These are phyloP conservation scores for Lethenteron reissneri DNA, from an alignment of 2,113 vertebrate species.

Conservation along the genomic window DNA sequence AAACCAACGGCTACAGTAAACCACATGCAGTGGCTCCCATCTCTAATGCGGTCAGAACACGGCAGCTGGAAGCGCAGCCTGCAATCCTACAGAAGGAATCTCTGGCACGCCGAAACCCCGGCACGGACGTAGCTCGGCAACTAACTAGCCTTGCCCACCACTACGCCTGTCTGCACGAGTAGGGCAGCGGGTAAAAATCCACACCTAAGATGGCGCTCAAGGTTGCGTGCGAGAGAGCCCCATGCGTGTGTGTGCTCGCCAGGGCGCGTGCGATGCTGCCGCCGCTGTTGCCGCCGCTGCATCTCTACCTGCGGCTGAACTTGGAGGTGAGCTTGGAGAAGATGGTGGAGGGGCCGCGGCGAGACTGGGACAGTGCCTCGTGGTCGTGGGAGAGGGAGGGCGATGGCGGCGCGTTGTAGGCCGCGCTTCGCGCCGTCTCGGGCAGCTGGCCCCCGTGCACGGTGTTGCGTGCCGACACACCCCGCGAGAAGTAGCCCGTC, in stretches of 20 bases:
- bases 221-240: neutral
- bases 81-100: too few species aligned
- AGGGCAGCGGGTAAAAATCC: neutral
- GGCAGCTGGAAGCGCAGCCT: too few species aligned
- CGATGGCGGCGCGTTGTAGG: slow-evolving; percentile 5
- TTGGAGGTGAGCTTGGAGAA: slow-evolving; percentile 5
- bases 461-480: slow-evolving; percentile 5
- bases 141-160: neutral
- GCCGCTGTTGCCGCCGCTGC: neutral
- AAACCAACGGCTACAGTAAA: too few species aligned
- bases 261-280: neutral
- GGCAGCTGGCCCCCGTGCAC: slow-evolving; percentile 4
- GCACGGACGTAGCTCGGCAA: too few species aligned
- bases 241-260: neutral
- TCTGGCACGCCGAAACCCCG: too few species aligned
- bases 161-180: neutral
- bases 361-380: neutral
- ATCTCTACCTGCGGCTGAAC: slow-evolving; percentile 2
- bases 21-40: too few species aligned
- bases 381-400: slow-evolving; percentile 5
- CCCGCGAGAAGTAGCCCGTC: neutral
- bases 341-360: neutral
- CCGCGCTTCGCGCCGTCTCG: neutral
- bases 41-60: too few species aligned
- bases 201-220: neutral